Base-by-base conservation (phyloP, 2,113 vertebrate species). In the Oncorhynchus tshawytscha region DNA sequence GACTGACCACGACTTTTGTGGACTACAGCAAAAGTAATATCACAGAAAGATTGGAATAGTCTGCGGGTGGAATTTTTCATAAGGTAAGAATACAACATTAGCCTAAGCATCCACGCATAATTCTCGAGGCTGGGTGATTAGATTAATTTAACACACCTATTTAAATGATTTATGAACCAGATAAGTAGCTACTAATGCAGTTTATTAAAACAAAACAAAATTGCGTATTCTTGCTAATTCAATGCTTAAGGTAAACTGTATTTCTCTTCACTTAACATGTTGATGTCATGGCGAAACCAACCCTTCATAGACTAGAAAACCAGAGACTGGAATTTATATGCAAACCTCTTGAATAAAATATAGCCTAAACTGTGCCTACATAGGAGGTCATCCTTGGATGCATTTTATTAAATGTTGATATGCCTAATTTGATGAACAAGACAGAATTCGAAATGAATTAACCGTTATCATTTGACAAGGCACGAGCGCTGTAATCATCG, bases 51-150 rank as follows among this genome's bases (percentile, higher is more conserved):
- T 70, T 68, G 82, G 65, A 77, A 80, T 70, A 71, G 25, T 12
- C 67, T 9, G 75, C 57, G 4, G 68, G 29, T 34, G 22, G 59
- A 70, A 34, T 45, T 67, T 57, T 7, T 64, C 64, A 69, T 76
- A 82, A 88, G 90, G 89, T 91, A 85, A 85, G 84, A 74, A 3
- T 22, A 5, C 20, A 15, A 9, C 78, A 45, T 65, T 73, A 9
- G 8, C 12, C 3, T 25, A 27, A 12, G 25, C 22, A 25, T 34
- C 48, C 24, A 54, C 31, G n/a, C 66, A 24, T 54, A 20, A 54
- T 67, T 31, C 18, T 8, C 45, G 68, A 70, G 20, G n/a, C 45
- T 20, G 25, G 25, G 24, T 27, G 13, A 31, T 67, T 13, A 15
- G 11, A 67, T 67, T 22, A 13, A 67, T 24, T 67, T 15, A 31